Evolutionary conservation across 2,888 invertebrate genomes (phyloP), one percentile per base, ranked within the genome.

Genomic region (Phasia obesa): DNA sequence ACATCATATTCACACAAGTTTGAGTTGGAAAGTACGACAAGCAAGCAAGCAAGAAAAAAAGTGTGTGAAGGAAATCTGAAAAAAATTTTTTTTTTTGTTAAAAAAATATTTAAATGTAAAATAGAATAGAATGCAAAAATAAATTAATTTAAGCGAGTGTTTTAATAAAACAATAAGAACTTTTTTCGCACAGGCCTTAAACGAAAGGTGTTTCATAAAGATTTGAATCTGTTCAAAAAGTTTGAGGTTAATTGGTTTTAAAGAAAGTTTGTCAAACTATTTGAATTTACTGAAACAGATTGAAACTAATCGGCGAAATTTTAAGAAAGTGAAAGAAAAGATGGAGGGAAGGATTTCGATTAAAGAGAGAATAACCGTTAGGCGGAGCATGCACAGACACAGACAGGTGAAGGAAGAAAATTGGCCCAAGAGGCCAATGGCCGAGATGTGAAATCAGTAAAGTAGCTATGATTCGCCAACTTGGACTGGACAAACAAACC

Each of bases 101-200:
- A 44, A 59, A 49, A 73, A 51, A 51, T 62, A 73, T 73, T 73
- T 42, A 53, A 60, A 62, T 73, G 3, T n/a, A n/a, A 35, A 49
- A 60, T 6, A 23, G 11, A 25, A 42, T 62, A 35, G 38, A 19
- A 21, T n/a, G 5, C 19, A 47, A 59, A 47, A 59, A 2, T 15
- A 23, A 71, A 49, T 59, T 60, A 60, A 25, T 49, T 17, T 23
- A 49, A 49, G 19, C 13, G 31, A 51, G 6, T 15, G n/a, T 19
- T 64, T 47, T 6, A 13, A 5, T 27, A n/a, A n/a, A n/a, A n/a
- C n/a, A n/a, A n/a, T n/a, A n/a, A n/a, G n/a, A n/a, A n/a, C n/a
- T n/a, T n/a, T n/a, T n/a, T n/a, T n/a, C n/a, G n/a, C 6, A 31
- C 1, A 1, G 6, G 31, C 5, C 9, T 31, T 31, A 31, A 31